Evolutionary conservation across 2,888 invertebrate genomes (phyloP).

Genomic region (Actias luna): DNA sequence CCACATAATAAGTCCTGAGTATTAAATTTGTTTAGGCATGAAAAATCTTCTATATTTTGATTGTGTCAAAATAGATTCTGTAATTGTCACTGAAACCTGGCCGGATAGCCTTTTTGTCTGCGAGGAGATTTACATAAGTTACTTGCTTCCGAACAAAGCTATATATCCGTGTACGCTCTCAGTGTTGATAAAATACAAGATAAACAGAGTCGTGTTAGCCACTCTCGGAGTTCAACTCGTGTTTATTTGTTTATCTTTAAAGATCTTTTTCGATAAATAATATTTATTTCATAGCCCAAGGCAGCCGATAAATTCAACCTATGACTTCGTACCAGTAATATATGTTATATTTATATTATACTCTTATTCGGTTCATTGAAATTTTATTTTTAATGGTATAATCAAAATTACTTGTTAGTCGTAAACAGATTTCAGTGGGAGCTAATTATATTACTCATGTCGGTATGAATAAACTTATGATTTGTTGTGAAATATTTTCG

Average conservation of each 20-base stretch:
- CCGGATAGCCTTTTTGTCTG: neutral
- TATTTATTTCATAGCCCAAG: conserved; percentile 27
- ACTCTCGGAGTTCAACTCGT: conserved; percentile 52
- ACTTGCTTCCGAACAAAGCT: neutral
- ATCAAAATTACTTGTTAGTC: too few species aligned
- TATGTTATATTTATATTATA: too few species aligned
- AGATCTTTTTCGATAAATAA: conserved; percentile 58
- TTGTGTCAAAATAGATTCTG: too few species aligned
- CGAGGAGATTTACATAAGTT: neutral
- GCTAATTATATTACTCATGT: too few species aligned
- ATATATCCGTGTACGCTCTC: neutral
- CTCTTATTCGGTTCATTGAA: too few species aligned
- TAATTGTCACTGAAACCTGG: neutral
- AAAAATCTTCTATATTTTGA: too few species aligned
- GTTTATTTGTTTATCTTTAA: conserved; percentile 55
- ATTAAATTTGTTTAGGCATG: too few species aligned
- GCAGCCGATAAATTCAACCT: neutral
- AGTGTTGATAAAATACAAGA: conserved; percentile 45
- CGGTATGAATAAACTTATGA: too few species aligned
- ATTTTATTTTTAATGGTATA: too few species aligned
- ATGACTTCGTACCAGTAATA: neutral
- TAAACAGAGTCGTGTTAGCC: conserved; percentile 60
- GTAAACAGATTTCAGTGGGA: too few species aligned
- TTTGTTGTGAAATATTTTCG: too few species aligned
- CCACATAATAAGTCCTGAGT: too few species aligned